Evolutionary conservation across 2,113 vertebrate genomes (phyloP).

Genomic region (Dinomys branickii): DNA sequence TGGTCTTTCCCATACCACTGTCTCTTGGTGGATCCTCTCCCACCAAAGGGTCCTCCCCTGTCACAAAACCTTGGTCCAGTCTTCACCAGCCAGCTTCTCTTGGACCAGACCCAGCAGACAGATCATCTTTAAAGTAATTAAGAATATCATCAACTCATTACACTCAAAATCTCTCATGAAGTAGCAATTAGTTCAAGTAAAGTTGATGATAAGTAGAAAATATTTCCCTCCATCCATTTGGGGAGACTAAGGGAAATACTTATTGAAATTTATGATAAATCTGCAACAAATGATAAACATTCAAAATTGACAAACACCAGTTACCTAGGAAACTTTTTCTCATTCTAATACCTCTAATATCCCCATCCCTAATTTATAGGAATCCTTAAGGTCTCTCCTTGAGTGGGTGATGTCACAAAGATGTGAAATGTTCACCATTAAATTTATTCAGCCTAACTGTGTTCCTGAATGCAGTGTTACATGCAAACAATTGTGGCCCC

Average conservation of each 20-base stretch:
- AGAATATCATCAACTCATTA: background rate
- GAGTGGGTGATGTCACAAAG: background rate
- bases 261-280: background rate
- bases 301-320: background rate
- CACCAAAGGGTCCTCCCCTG: background rate
- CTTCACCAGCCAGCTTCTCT: background rate
- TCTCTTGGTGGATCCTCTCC: background rate
- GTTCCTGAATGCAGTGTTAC: background rate
- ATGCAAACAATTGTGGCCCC: background rate
- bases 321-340: background rate
- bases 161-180: background rate
- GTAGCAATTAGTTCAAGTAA: background rate
- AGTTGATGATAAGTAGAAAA: background rate
- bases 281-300: conserved; percentile 38
- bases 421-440: background rate
- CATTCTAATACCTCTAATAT: background rate
- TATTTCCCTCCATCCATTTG: background rate
- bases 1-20: background rate
- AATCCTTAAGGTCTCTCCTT: background rate
- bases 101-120: background rate
- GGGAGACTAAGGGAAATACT: background rate
- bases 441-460: background rate
- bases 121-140: background rate
- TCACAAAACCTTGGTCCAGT: background rate
- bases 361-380: background rate